A percentile compares a stretch with the other conserved stretches of the same genome.
These are phyloP conservation scores for Enhydra lutris DNA, from an alignment of 2,113 vertebrate species.

Conservation along the genomic window DNA sequence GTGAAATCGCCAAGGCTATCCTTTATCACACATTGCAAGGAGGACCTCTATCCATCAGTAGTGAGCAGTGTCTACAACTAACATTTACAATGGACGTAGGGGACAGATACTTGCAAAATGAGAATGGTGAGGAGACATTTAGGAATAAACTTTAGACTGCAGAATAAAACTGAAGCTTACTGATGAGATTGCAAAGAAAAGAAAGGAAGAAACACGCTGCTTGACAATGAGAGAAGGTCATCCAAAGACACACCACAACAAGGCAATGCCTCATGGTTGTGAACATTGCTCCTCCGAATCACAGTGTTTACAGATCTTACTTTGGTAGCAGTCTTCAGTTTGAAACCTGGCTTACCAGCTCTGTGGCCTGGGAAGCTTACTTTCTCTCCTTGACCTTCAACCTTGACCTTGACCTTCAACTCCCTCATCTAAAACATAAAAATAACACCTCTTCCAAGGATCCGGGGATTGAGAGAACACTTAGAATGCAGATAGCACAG, in stretches of 20 bases:
- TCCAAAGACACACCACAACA: not conserved
- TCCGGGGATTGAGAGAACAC: not conserved
- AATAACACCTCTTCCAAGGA: not conserved
- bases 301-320: not conserved
- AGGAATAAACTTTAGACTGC: not conserved
- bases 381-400: not conserved
- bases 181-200: not conserved
- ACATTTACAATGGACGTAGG: not conserved
- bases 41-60: not conserved
- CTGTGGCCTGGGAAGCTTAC: not conserved
- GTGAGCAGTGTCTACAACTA: not conserved
- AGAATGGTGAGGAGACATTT: not conserved
- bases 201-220: not conserved
- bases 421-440: constrained; percentile 26
- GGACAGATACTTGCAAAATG: not conserved
- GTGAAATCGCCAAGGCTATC: not conserved
- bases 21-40: not conserved
- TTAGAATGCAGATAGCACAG: not conserved
- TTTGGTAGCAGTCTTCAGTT: not conserved
- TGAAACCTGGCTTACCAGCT: not conserved
- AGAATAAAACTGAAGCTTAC: not conserved
- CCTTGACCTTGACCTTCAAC: not conserved
- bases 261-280: not conserved
- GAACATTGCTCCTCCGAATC: not conserved
- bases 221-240: not conserved